Percentiles rank a stretch among this genome's conserved stretches.
These are phyloP conservation scores for rat (Rattus norvegicus) DNA, from an alignment of 2,113 vertebrate genomes.

Conservation along the genomic window DNA sequence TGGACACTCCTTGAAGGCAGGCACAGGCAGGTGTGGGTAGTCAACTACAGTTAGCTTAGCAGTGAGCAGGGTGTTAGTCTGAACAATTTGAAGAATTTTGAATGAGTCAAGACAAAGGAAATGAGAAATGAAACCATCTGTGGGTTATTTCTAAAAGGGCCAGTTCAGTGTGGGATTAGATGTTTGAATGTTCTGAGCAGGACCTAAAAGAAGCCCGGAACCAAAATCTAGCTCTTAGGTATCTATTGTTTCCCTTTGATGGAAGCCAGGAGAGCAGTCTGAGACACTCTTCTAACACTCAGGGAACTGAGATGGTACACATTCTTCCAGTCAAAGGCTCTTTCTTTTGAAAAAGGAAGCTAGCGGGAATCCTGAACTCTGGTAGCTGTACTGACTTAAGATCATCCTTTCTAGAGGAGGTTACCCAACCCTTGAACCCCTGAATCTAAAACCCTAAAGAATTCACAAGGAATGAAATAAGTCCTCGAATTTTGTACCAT, in stretches of 20 bases:
- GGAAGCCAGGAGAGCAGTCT: neutral
- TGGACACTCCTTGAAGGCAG: neutral
- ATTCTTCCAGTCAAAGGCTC: neutral
- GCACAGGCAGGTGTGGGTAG: neutral
- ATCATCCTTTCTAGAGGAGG: neutral
- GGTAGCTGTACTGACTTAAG: neutral
- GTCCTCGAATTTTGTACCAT: neutral
- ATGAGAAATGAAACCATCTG: neutral
- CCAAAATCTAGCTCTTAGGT: neutral
- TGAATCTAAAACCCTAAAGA: neutral
- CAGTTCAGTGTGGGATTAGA: neutral
- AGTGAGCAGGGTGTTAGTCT: neutral
- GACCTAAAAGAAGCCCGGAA: constrained; percentile 47
- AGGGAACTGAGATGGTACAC: neutral
- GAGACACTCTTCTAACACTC: neutral
- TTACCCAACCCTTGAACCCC: neutral
- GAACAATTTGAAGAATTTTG: neutral
- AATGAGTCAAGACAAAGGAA: constrained; percentile 1
- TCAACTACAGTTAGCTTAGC: neutral
- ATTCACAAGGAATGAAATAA: neutral
- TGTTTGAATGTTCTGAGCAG: neutral
- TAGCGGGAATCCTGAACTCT: neutral
- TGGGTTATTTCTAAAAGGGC: neutral
- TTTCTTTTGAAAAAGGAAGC: neutral
- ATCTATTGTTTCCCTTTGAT: neutral